A percentile compares a stretch with the other conserved stretches of the same genome.
Conservation (phyloP, 2,888 invertebrate genomes). For the Ditula angustiorana region DNA sequence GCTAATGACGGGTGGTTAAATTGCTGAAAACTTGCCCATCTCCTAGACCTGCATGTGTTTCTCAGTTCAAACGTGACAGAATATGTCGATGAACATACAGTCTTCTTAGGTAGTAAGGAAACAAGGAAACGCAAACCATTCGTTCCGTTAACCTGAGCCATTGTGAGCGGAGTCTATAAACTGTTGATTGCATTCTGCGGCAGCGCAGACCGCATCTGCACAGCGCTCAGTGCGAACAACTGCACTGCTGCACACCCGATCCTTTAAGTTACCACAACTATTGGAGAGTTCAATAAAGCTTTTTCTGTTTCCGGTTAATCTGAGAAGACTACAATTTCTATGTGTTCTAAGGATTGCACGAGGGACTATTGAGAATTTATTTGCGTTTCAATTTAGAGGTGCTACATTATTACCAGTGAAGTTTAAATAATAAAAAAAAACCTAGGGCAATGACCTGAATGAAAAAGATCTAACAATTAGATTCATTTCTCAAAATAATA, state of each 20-base stretch:
- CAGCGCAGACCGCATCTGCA: slow-evolving; percentile 21
- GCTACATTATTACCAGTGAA: too few species aligned
- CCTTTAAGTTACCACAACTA: not conserved
- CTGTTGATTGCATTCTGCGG: slow-evolving; percentile 45
- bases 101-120: slow-evolving; percentile 1
- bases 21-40: too few species aligned
- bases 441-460: too few species aligned
- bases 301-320: not conserved
- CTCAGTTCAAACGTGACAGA: not conserved
- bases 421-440: too few species aligned
- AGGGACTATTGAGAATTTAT: too few species aligned
- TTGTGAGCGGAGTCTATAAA: slow-evolving; percentile 43
- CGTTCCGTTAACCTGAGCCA: slow-evolving; percentile 38
- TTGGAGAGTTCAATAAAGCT: not conserved
- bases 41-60: too few species aligned
- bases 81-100: slow-evolving; percentile 8
- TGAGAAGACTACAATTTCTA: not conserved
- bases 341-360: too few species aligned
- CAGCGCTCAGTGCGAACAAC: slow-evolving; percentile 13
- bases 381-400: too few species aligned
- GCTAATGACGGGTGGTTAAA: too few species aligned
- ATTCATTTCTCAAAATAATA: too few species aligned
- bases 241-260: not conserved
- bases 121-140: slow-evolving; percentile 8
- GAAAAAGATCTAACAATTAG: too few species aligned